These are phyloP conservation scores for Saccostrea echinata DNA, from an alignment of 1,140 invertebrate genomes.

Conservation along the genomic window DNA sequence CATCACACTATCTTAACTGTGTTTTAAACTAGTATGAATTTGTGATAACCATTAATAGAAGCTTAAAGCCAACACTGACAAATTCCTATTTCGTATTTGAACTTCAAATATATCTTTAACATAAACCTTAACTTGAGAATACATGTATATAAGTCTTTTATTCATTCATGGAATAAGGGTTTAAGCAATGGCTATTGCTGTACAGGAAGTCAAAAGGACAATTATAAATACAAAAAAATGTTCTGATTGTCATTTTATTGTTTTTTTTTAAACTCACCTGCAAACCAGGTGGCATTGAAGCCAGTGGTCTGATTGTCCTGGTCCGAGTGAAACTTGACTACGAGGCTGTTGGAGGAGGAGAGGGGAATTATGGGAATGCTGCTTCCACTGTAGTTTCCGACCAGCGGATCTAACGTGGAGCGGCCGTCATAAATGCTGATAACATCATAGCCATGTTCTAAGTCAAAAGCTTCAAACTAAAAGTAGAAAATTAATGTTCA, in stretches of 20 bases:
- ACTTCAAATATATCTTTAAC: no score
- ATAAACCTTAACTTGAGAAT: no score
- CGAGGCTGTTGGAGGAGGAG: constrained; percentile 87
- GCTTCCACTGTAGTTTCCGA: constrained; percentile 93
- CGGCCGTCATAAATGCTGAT: constrained; percentile 94
- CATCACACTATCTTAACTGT: not conserved
- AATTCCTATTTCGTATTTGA: no score
- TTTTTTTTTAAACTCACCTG: constrained; percentile 51
- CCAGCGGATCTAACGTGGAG: constrained; percentile 87
- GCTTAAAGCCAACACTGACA: no score
- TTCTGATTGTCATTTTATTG: no score
- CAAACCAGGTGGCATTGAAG: constrained; percentile 61
- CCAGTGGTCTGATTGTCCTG: constrained; percentile 60
- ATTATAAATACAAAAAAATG: no score
- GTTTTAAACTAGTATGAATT: no score
- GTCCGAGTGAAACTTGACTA: constrained; percentile 65
- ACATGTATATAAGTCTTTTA: no score
- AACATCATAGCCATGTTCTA: constrained; percentile 87
- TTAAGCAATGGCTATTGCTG: no score
- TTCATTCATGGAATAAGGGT: no score
- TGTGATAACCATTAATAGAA: no score
- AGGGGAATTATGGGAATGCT: constrained; percentile 93
- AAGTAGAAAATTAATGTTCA: constrained; percentile 33
- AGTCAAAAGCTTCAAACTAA: constrained; percentile 66
- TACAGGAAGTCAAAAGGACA: no score